Evolutionary conservation across 2,797 vertebrate species (phyloP).

Genomic region (Bryconaethiops microstoma): DNA sequence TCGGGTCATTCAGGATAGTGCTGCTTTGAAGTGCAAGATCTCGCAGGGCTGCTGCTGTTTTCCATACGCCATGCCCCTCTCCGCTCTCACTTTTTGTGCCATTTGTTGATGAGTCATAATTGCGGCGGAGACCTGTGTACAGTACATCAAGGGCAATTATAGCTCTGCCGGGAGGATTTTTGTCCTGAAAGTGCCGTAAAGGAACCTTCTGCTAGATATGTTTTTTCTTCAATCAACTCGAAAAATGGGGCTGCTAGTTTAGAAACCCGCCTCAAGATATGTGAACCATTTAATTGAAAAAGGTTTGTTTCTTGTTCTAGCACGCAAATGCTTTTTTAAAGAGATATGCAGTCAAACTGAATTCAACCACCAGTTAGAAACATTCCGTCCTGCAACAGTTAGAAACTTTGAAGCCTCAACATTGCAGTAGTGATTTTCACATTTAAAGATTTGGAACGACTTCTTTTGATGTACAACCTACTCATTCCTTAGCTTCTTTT

Average conservation of each 20-base stretch:
- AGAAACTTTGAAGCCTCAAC: too few species aligned
- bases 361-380: too few species aligned
- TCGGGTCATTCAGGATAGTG: slow-evolving; percentile 13
- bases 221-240: background rate
- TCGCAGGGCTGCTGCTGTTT: background rate
- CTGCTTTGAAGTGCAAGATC: background rate
- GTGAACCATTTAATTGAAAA: too few species aligned
- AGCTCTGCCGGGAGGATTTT: background rate
- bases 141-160: background rate
- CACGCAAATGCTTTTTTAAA: too few species aligned
- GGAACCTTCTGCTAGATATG: background rate
- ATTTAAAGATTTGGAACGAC: too few species aligned
- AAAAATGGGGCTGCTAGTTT: background rate
- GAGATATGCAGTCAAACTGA: too few species aligned
- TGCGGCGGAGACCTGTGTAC: background rate
- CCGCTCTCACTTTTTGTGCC: background rate
- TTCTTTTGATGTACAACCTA: too few species aligned
- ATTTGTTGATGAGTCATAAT: slow-evolving; percentile 23
- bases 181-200: slow-evolving; percentile 1
- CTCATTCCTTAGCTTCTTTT: too few species aligned
- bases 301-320: too few species aligned
- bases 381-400: too few species aligned
- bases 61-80: background rate
- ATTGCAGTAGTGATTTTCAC: too few species aligned
- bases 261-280: too few species aligned